These are phyloP conservation scores for Tragelaphus eurycerus DNA, from an alignment of 2,797 vertebrate genomes.

Conservation along the genomic window DNA sequence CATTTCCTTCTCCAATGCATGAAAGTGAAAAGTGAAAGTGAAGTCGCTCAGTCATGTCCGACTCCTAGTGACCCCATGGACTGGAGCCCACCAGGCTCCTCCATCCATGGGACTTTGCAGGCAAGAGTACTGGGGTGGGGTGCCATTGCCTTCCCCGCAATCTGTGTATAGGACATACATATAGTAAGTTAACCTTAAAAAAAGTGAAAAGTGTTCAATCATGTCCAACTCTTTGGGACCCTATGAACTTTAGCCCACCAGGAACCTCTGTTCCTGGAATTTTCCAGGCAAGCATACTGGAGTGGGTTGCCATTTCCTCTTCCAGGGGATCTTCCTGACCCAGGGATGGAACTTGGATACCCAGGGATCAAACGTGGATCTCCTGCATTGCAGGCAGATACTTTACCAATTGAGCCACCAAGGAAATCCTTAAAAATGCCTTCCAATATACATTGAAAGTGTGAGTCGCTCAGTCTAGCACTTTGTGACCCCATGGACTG, in stretches of 20 bases:
- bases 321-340: background rate
- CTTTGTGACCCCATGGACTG: background rate
- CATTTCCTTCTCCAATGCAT: too few relatives aligned
- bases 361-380: background rate
- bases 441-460: background rate
- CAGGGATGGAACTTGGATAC: background rate
- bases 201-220: background rate
- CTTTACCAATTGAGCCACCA: background rate
- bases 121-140: too few relatives aligned
- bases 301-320: background rate
- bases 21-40: too few relatives aligned
- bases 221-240: background rate
- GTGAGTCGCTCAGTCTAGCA: background rate
- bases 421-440: background rate
- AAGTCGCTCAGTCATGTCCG: too few relatives aligned
- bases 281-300: background rate
- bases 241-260: background rate
- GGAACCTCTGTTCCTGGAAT: background rate
- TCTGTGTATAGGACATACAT: background rate
- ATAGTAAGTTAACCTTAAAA: background rate
- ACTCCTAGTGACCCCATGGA: too few relatives aligned
- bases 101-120: too few relatives aligned
- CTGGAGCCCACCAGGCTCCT: too few relatives aligned
- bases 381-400: background rate
- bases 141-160: too few relatives aligned